These are phyloP conservation scores for Tangara arthus DNA, from an alignment of 2,797 vertebrate genomes.

Conservation along the genomic window DNA sequence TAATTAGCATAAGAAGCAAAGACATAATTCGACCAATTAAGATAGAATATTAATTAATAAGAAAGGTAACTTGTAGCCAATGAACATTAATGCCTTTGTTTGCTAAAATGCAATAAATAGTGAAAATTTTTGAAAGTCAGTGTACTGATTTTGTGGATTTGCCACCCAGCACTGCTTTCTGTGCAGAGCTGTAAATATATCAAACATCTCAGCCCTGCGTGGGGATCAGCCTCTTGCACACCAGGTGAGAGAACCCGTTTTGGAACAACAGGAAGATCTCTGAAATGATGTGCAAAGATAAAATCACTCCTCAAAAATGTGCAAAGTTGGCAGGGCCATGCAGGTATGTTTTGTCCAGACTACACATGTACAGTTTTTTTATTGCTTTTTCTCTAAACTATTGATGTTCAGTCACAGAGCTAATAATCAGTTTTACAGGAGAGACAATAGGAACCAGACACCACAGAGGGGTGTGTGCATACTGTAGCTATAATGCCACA, in stretches of 20 bases:
- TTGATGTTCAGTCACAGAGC: neutral
- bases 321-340: neutral
- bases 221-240: neutral
- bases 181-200: neutral
- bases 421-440: neutral
- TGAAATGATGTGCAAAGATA: neutral
- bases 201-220: neutral
- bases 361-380: neutral
- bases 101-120: neutral
- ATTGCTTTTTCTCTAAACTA: neutral
- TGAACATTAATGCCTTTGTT: neutral
- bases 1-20: neutral
- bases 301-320: neutral
- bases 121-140: neutral
- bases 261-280: neutral
- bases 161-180: fast-evolving
- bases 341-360: neutral
- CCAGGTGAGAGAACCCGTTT: neutral
- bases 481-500: neutral
- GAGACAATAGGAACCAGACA: neutral
- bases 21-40: neutral
- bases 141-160: neutral
- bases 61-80: neutral
- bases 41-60: neutral
- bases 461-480: neutral